Evolutionary conservation across 2,113 vertebrate species (phyloP), one percentile per base, ranked within the genome.

Genomic region (Aphelocoma coerulescens): DNA sequence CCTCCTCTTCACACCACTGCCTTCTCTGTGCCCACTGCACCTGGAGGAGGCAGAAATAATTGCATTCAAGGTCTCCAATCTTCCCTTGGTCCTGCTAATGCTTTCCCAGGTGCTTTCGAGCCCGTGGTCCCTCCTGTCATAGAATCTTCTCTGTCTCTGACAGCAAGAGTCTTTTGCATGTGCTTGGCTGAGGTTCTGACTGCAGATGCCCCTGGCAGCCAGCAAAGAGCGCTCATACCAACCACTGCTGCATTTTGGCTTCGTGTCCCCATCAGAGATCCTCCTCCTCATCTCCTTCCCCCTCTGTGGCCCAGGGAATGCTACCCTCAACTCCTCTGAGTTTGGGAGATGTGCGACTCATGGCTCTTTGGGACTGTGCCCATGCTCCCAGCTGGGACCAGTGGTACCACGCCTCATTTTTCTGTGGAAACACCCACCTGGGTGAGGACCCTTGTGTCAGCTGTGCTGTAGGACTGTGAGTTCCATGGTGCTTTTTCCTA

Each of bases 331-430:
- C 9, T 39, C 10, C 27, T 74, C 27, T 27, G 37, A 69, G 16
- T 48, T 2, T 62, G 61, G 32, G 54, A 32, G 3, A 26, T 2
- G 3, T 0, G 2, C 43, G 20, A 16, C 20, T n/a, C 26, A 4
- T 43, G 41, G 16, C 13, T 46, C 48, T 82, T 48, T 44, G 41
- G 17, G 49, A 79, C 8, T 0, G 0, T 55, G 39, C 23, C 21
- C 16, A 3, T 7, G 16, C 13, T 85, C 19, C 69, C 58, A n/a
- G 51, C 2, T 33, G 9, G 54, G 26, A 48, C 16, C 49, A 73
- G n/a, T 35, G 26, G 44, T 7, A 17, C 23, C 0, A 0, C 10
- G 33, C 30, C 39, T 18, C 16, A 4, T 80, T 91, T 57, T 65
- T 33, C 49, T 78, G 21, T 58, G 69, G 78, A 59, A 65, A 20